Conservation (phyloP, 1,140 invertebrate species). For the Brachionus koreanus region DNA sequence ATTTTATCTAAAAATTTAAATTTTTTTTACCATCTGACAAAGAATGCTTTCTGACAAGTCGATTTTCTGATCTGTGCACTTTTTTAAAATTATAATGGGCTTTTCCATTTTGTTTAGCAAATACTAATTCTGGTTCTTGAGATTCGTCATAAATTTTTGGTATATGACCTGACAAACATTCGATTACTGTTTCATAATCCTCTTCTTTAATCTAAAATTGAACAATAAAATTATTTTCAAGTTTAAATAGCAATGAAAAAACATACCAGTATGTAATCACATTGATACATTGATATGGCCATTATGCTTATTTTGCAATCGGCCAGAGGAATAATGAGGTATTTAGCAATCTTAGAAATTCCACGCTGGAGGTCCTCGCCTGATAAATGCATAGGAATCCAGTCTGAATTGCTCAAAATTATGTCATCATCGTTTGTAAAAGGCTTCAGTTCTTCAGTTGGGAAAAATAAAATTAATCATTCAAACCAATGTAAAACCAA, state of each 20-base stretch:
- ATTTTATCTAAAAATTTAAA: not conserved
- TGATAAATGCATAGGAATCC: constrained; percentile 43
- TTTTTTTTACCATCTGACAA: not conserved
- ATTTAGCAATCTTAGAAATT: constrained; percentile 43
- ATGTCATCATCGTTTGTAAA: not conserved
- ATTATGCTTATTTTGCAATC: constrained; percentile 39
- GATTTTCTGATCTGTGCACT: not conserved
- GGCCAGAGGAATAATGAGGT: constrained; percentile 30
- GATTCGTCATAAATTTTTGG: constrained; percentile 42
- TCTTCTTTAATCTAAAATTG: constrained; percentile 33
- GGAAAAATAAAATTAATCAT: not conserved
- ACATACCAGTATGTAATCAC: constrained; percentile 29
- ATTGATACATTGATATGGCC: constrained; percentile 44
- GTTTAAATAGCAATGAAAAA: not conserved
- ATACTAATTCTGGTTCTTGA: not conserved
- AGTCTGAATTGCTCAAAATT: constrained; percentile 16
- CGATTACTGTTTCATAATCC: constrained; percentile 32
- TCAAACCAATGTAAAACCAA: no score
- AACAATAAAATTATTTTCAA: not conserved
- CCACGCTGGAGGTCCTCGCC: constrained; percentile 27
- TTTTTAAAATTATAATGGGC: constrained; percentile 21
- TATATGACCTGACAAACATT: constrained; percentile 31
- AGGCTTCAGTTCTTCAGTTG: not conserved
- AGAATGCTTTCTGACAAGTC: not conserved
- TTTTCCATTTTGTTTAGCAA: constrained; percentile 36